Evolutionary conservation across 2,113 vertebrate genomes (phyloP), one percentile per base, ranked within the genome.

Genomic region (Scatophagus argus): DNA sequence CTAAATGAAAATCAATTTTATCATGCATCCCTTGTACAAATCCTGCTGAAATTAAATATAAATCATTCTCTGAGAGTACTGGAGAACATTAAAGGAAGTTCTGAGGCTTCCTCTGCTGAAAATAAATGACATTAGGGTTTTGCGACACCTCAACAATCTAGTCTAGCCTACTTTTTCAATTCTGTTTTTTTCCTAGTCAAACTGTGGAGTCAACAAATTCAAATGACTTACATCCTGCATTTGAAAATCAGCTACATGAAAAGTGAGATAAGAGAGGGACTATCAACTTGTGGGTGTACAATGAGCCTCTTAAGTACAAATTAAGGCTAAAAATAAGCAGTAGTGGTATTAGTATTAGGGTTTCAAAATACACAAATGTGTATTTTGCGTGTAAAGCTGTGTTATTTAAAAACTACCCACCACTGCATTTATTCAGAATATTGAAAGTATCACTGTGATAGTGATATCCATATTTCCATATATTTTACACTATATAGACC

Each of bases 11-110:
- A 56, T 41, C 32, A 58, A 51, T 19, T 79, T 49, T 21, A 54
- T 70, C 49, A 34, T 14, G 75, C 72, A 74, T 68, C 79, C 68
- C n/a, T 68, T 10, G 3, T 11, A 29, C 29, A 41, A 47, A 55
- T 23, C 17, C 29, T 61, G 56, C 39, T 44, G 51, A 51, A 74
- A 65, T 36, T 43, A 16, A 23, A 41, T 34, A 32, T 36, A 59
- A 25, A 67, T 27, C 38, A 52, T 56, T 19, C 21, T 29, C 43
- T 16, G 36, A 49, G 62, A 63, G 25, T 6, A 31, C n/a, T n/a
- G 34, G 6, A 32, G 56, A n/a, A 27, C 47, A 34, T 52, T 43
- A 66, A 51, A 69, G 7, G 27, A 36, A 61, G 13, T 12, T 49
- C 43, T 36, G n/a, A 12, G 9, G 29, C 12, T 16, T 29, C 21